Evolutionary conservation across 2,797 vertebrate genomes (phyloP).

Genomic region (Scarus forsteni): DNA sequence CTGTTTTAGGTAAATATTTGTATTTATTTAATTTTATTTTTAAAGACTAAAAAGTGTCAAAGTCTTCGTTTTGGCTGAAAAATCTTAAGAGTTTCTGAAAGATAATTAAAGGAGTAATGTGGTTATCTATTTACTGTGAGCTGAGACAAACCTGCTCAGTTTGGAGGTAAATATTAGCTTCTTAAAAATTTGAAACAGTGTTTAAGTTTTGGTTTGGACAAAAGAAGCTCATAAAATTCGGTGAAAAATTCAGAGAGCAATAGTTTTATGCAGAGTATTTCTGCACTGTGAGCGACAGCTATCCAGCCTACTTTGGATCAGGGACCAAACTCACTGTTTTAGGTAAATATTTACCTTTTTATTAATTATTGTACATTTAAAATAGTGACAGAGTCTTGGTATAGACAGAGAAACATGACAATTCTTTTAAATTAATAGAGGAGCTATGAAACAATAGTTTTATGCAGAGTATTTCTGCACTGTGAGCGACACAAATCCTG

Average conservation of each 20-base stretch:
- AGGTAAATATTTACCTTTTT: conserved; percentile 54
- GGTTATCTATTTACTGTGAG: too few relatives aligned
- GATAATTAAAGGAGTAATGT: too few relatives aligned
- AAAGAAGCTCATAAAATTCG: too few relatives aligned
- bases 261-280: conserved; percentile 48
- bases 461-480: conserved; percentile 26
- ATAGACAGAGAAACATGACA: too few relatives aligned
- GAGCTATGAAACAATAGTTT: neutral
- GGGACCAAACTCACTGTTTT: conserved; percentile 47
- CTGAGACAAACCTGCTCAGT: neutral
- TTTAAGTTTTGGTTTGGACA: too few relatives aligned
- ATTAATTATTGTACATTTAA: too few relatives aligned
- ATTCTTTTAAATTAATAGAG: too few relatives aligned
- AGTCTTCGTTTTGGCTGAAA: too few relatives aligned
- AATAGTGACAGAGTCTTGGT: too few relatives aligned
- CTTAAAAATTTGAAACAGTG: too few relatives aligned
- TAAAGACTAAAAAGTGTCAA: too few relatives aligned
- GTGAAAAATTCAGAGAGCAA: neutral
- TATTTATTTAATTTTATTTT: neutral
- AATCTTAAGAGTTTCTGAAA: neutral
- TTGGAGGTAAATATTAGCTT: neutral
- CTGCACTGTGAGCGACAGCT: conserved; percentile 65
- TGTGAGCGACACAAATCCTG: conserved; percentile 66
- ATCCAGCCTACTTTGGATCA: conserved; percentile 66
- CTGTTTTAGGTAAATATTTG: conserved; percentile 69